Evolutionary conservation across 2,797 vertebrate species (phyloP).

Genomic region (Sebastes minor): DNA sequence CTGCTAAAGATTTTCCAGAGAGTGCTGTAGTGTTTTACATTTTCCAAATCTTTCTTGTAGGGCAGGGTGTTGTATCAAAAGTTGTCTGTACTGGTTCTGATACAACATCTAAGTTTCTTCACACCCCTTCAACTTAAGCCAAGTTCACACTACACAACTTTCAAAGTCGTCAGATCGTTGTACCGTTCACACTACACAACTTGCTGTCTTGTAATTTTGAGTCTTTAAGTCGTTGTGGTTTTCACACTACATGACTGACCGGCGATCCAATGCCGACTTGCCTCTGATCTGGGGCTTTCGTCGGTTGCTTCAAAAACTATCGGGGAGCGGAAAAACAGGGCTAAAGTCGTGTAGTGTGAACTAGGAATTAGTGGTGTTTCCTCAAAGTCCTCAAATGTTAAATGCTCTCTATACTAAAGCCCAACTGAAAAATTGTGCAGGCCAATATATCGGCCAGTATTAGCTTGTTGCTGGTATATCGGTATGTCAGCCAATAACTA

Average conservation of each 20-base stretch:
- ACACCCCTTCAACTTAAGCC: neutral
- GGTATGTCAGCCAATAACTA: neutral
- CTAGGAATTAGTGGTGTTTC: neutral
- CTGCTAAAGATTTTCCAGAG: neutral
- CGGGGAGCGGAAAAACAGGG: too few relatives aligned
- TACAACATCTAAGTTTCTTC: neutral
- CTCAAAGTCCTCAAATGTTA: neutral
- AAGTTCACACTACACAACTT: too few relatives aligned
- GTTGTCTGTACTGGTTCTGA: neutral
- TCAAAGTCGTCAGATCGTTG: too few relatives aligned
- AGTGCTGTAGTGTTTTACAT: neutral
- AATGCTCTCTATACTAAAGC: neutral
- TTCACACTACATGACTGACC: too few relatives aligned
- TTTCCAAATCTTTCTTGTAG: neutral
- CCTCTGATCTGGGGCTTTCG: too few relatives aligned
- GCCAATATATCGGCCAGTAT: neutral
- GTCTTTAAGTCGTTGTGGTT: too few relatives aligned
- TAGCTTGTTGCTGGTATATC: neutral
- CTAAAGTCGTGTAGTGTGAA: too few relatives aligned
- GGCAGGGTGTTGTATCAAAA: neutral
- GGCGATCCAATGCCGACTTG: too few relatives aligned
- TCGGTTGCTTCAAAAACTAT: too few relatives aligned
- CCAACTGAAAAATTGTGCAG: neutral
- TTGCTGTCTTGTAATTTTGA: too few relatives aligned
- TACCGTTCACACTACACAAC: too few relatives aligned